Conservation (phyloP, 2,113 vertebrate species). For the Gallinago jamesoni region DNA sequence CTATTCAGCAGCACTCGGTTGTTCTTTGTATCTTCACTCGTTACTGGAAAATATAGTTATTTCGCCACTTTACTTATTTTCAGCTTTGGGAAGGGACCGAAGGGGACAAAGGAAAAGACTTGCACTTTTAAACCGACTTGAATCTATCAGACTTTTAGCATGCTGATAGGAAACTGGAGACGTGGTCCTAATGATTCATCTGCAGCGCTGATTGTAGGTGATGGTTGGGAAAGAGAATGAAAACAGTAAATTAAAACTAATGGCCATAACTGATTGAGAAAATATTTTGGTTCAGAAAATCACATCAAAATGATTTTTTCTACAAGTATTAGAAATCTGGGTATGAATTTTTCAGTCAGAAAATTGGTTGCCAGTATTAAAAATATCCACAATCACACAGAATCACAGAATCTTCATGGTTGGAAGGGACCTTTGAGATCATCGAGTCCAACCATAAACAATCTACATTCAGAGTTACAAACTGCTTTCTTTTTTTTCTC, state of each 20-base stretch:
- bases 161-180: background rate
- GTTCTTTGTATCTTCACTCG: background rate
- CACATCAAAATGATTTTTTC: background rate
- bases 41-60: background rate
- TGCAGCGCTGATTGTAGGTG: background rate
- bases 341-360: constrained; percentile 1
- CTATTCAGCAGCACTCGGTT: background rate
- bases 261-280: background rate
- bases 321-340: background rate
- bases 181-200: background rate
- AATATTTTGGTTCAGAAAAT: constrained; percentile 37
- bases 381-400: background rate
- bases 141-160: background rate
- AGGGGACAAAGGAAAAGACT: background rate
- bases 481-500: background rate
- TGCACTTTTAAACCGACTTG: background rate
- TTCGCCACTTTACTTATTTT: background rate
- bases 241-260: constrained; percentile 28
- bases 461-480: background rate
- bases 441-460: no score
- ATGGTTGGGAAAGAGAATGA: background rate
- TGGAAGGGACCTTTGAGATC: no score
- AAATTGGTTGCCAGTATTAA: background rate
- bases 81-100: background rate
- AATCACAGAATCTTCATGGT: no score